Conservation (phyloP, 2,797 vertebrate genomes). For the Intellagama lesueurii region DNA sequence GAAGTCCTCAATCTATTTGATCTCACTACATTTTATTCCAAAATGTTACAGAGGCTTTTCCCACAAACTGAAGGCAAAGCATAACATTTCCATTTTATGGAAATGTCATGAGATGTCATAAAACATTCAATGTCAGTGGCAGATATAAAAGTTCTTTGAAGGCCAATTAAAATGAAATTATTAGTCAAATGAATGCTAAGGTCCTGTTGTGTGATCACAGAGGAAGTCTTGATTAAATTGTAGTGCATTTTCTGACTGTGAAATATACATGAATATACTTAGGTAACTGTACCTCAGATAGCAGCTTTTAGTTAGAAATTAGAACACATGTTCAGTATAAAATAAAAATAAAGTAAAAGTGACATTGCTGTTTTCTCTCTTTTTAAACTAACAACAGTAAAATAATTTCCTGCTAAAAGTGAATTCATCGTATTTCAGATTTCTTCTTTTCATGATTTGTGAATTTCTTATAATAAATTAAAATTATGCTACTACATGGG, state of each 20-base stretch:
- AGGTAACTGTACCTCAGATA: conserved; percentile 9
- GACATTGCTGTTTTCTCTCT: background rate
- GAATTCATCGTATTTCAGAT: background rate
- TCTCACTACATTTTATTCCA: conserved; percentile 9
- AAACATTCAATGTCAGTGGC: conserved; percentile 11
- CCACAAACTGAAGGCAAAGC: conserved; percentile 2
- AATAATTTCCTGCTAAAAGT: background rate
- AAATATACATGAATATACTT: background rate
- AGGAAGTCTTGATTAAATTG: background rate
- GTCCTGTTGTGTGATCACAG: conserved; percentile 23
- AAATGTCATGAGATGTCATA: conserved; percentile 15
- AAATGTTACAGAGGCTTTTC: conserved; percentile 6
- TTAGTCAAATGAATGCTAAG: conserved; percentile 14
- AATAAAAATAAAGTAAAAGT: conserved; percentile 13
- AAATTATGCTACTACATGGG: background rate
- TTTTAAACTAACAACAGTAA: background rate
- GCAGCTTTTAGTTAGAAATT: conserved; percentile 17
- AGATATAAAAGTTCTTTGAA: conserved; percentile 22
- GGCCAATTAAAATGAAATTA: conserved; percentile 37
- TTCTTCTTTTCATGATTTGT: background rate
- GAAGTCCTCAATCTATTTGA: background rate
- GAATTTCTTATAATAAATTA: background rate
- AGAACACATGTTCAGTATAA: background rate
- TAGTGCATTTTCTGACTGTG: conserved; percentile 19
- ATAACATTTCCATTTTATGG: conserved; percentile 23